phyloP scores from a whole-genome alignment of 2,888 invertebrate genomes.

The Gymnoscelis rufifasciata region DNA sequence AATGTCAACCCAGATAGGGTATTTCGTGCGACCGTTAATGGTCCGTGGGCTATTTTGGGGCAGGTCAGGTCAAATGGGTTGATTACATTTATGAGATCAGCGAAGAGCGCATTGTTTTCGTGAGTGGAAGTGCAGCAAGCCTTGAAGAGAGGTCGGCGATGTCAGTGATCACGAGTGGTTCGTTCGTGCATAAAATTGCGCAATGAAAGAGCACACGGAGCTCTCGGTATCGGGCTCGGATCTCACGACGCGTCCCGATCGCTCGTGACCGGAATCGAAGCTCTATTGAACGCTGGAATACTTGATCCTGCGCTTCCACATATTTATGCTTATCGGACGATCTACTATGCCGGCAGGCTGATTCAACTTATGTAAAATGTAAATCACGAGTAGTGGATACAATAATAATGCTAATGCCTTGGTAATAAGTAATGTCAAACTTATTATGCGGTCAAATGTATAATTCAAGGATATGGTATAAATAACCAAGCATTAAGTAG shows the following conservation, averaged over 20 bases:
- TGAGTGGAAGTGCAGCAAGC: slow-evolving; percentile 55
- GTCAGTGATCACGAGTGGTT: slow-evolving; percentile 53
- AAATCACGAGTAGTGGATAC: slow-evolving; percentile 1
- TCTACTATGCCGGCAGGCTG: slow-evolving; percentile 8
- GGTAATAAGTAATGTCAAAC: not conserved
- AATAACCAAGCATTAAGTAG: no score
- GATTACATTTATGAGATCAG: slow-evolving; percentile 9
- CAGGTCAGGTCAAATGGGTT: slow-evolving; percentile 12
- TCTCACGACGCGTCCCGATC: slow-evolving; percentile 58
- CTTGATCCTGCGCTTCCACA: slow-evolving; percentile 20
- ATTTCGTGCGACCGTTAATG: slow-evolving; percentile 5
- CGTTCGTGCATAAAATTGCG: slow-evolving; percentile 66
- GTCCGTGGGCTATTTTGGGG: slow-evolving; percentile 15
- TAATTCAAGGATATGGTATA: not conserved
- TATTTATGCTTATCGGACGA: slow-evolving; percentile 17
- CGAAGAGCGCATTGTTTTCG: slow-evolving; percentile 43
- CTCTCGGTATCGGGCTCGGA: slow-evolving; percentile 50
- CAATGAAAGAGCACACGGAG: slow-evolving; percentile 60
- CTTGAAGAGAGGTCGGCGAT: slow-evolving; percentile 50
- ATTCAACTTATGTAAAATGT: slow-evolving; percentile 6
- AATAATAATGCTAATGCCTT: not conserved
- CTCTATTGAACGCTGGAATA: slow-evolving; percentile 17
- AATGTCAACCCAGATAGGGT: slow-evolving; percentile 41
- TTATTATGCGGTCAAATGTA: not conserved
- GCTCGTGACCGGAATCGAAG: slow-evolving; percentile 53